Evolutionary conservation across 2,888 invertebrate genomes (phyloP), one percentile per base, ranked within the genome.

Genomic region (Anodontia alba): DNA sequence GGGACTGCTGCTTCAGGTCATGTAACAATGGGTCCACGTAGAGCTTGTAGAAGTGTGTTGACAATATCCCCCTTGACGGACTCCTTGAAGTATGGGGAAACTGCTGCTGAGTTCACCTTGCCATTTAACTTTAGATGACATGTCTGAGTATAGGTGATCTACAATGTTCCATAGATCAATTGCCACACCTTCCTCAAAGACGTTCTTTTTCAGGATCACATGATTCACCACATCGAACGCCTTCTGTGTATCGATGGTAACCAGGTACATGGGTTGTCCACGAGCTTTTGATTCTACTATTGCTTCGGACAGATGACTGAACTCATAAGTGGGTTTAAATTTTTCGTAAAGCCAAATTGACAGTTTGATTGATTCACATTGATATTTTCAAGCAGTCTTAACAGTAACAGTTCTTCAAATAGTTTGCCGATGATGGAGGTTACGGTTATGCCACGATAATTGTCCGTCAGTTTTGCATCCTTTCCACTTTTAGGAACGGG

Each of bases 291-390:
- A n/a, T n/a, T n/a, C n/a, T n/a, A n/a, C n/a, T n/a, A n/a, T n/a
- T n/a, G n/a, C n/a, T n/a, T n/a, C n/a, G n/a, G n/a, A n/a, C n/a
- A n/a, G n/a, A n/a, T n/a, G n/a, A n/a, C n/a, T n/a, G n/a, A n/a
- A n/a, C n/a, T n/a, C n/a, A n/a, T n/a, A n/a, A n/a, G n/a, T n/a
- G n/a, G n/a, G n/a, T n/a, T n/a, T n/a, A n/a, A n/a, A n/a, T n/a
- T n/a, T n/a, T n/a, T n/a, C n/a, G n/a, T n/a, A n/a, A n/a, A 57
- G 29, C 57, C 57, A 57, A 57, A 57, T 57, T 57, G 57, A 26
- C 23, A 26, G 5, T 57, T 29, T 29, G 57, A 57, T n/a, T n/a
- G n/a, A n/a, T n/a, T n/a, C n/a, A n/a, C n/a, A n/a, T n/a, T n/a
- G n/a, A n/a, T n/a, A n/a, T 57, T 57, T 57, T 29, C 29, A 7